These are phyloP conservation scores for Triplophysa tibetana DNA, from an alignment of 2,113 vertebrate genomes.

Conservation along the genomic window DNA sequence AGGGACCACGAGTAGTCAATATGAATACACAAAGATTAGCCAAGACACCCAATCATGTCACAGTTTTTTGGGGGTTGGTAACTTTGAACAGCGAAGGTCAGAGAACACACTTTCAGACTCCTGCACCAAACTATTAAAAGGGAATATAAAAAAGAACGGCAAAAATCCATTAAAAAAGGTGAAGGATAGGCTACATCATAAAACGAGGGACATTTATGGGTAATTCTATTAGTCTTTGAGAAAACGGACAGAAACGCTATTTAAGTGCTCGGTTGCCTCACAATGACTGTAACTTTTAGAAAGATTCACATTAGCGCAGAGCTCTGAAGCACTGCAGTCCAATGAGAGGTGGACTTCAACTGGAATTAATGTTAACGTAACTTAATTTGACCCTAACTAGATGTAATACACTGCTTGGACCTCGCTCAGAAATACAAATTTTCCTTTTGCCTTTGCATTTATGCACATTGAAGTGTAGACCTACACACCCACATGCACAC, in stretches of 20 bases:
- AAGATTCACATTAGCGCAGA: not conserved
- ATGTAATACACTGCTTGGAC: conserved; percentile 3
- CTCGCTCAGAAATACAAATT: too few relatives aligned
- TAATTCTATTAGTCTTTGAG: conserved; percentile 35
- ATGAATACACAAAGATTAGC: conserved; percentile 23
- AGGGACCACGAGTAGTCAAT: not conserved
- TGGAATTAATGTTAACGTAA: conserved; percentile 7
- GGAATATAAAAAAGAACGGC: conserved; percentile 1
- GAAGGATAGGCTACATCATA: conserved; percentile 34
- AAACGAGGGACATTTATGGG: conserved; percentile 37
- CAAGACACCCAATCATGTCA: conserved; percentile 4
- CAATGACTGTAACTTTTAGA: conserved; percentile 12
- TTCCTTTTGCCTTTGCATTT: too few relatives aligned
- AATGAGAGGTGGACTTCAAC: conserved; percentile 10
- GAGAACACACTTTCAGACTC: conserved; percentile 24
- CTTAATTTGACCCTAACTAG: conserved; percentile 35
- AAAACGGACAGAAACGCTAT: conserved; percentile 15
- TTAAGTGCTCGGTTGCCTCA: conserved; percentile 18
- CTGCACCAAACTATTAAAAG: conserved; percentile 24
- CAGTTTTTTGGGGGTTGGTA: conserved; percentile 3
- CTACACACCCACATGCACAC: too few relatives aligned
- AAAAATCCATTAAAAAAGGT: conserved; percentile 14
- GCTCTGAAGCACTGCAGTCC: conserved; percentile 5
- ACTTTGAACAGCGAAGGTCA: conserved; percentile 2
- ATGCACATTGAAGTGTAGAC: too few relatives aligned